Evolutionary conservation across 1,140 invertebrate genomes (phyloP).

Genomic region (Eubasilissa regina): DNA sequence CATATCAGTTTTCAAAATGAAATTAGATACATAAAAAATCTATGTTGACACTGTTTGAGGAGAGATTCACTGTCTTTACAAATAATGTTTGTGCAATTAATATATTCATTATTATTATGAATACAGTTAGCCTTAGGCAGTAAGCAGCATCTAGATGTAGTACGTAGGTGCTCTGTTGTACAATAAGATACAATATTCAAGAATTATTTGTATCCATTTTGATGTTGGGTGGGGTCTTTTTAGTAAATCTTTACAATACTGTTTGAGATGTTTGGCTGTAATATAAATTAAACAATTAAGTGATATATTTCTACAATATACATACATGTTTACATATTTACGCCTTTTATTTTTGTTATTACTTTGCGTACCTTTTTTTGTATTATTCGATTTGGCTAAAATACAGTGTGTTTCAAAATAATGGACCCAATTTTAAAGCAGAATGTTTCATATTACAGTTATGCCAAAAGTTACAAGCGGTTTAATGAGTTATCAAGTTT

Average conservation of each 20-base stretch:
- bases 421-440: too few relatives aligned
- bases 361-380: too few relatives aligned
- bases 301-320: conserved; percentile 4
- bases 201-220: background rate
- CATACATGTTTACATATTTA: background rate
- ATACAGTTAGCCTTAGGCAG: background rate
- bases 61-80: too few relatives aligned
- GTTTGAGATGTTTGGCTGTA: conserved; percentile 2
- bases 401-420: too few relatives aligned
- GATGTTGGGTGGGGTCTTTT: background rate
- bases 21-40: too few relatives aligned
- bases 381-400: too few relatives aligned
- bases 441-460: too few relatives aligned
- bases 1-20: too few relatives aligned
- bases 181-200: background rate
- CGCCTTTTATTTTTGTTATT: too few relatives aligned
- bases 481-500: too few relatives aligned
- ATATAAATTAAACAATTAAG: background rate
- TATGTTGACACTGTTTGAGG: too few relatives aligned
- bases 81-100: conserved; percentile 1
- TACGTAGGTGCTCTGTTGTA: conserved; percentile 1
- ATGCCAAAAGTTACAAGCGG: too few relatives aligned
- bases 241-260: conserved; percentile 4
- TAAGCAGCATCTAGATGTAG: conserved; percentile 6
- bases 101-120: background rate